phyloP scores from a whole-genome alignment of 1,140 invertebrate genomes.

The Tetranychus cinnabarinus region DNA sequence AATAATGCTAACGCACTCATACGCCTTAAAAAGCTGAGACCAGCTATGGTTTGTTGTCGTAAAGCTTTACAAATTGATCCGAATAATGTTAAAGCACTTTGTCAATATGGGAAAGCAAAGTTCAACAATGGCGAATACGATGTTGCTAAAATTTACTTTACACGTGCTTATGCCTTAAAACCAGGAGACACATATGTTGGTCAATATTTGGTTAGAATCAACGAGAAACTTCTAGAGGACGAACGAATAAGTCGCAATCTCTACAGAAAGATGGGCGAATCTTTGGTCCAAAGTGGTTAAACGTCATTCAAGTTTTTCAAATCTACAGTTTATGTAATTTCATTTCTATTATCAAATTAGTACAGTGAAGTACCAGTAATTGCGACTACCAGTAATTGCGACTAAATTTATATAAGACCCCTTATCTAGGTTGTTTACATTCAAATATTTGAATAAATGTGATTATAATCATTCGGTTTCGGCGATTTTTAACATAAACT shows the following conservation, averaged over 20 bases:
- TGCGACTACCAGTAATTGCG: too few relatives aligned
- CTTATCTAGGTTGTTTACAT: too few relatives aligned
- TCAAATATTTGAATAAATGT: too few relatives aligned
- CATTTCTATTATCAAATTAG: too few relatives aligned
- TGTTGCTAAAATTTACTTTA: background rate
- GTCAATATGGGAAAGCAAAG: slow-evolving; percentile 1
- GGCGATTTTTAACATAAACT: too few relatives aligned
- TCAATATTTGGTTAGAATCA: background rate
- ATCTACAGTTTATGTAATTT: too few relatives aligned
- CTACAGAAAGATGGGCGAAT: background rate
- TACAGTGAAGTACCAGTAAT: too few relatives aligned
- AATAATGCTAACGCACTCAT: slow-evolving; percentile 3
- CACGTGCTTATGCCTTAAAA: background rate
- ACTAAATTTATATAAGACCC: too few relatives aligned
- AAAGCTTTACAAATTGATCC: slow-evolving; percentile 2
- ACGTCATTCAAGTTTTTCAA: too few relatives aligned
- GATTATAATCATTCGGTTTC: too few relatives aligned
- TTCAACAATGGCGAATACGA: background rate
- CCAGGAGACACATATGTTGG: background rate
- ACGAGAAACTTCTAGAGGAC: background rate
- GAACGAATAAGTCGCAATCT: background rate
- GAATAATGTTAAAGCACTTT: slow-evolving; percentile 3
- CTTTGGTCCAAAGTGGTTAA: background rate
- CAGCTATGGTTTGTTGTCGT: background rate
- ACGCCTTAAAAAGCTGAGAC: background rate